phyloP scores from a whole-genome alignment of 2,888 invertebrate genomes.

The Gasteruption jaculator region DNA sequence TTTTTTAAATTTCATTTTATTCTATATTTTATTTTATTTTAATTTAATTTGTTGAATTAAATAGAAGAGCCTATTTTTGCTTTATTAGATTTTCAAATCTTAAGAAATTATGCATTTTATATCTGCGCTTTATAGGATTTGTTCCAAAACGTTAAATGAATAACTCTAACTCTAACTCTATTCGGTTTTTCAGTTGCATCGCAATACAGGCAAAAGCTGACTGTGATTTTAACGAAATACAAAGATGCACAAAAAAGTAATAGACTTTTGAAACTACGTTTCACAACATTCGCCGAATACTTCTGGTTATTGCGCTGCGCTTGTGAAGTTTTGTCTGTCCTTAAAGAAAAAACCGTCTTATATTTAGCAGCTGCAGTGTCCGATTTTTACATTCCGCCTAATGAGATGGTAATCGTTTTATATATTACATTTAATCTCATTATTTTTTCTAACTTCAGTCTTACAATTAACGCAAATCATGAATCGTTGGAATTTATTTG shows the following conservation, averaged over 20 bases:
- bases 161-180: no score
- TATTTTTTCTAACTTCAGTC: conserved; percentile 1
- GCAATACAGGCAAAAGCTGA: conserved; percentile 68
- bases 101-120: no score
- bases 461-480: conserved; percentile 10
- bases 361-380: conserved; percentile 98
- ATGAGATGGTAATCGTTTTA: conserved; percentile 82
- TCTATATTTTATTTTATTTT: no score
- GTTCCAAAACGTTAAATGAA: no score
- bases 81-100: no score
- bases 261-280: conserved; percentile 70
- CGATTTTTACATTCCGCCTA: conserved; percentile 94
- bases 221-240: conserved; percentile 70
- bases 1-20: no score
- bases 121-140: no score
- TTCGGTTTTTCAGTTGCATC: conserved; percentile 59
- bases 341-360: conserved; percentile 70
- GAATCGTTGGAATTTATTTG: conserved; percentile 5
- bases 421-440: conserved; percentile 3
- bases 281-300: conserved; percentile 87
- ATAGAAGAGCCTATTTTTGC: conserved; percentile 2
- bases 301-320: conserved; percentile 83
- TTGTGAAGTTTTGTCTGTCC: conserved; percentile 69
- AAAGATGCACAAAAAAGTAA: conserved; percentile 73
- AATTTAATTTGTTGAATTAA: no score